Base-by-base conservation (phyloP, 2,113 vertebrate species). In the Aepyceros melampus region DNA sequence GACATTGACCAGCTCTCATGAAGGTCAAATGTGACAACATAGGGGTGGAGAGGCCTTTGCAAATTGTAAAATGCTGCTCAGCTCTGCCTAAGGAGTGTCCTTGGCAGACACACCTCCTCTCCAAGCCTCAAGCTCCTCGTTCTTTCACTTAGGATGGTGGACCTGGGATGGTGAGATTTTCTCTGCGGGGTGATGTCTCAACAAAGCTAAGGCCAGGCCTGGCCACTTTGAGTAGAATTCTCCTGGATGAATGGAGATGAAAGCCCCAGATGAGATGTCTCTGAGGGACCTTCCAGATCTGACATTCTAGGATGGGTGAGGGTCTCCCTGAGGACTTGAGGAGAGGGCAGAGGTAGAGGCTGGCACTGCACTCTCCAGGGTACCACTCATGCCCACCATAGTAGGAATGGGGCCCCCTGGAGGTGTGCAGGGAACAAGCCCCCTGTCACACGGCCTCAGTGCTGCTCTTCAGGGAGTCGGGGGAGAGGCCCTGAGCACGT, bases 21-120 rank as follows among this genome's bases (percentile, higher is more conserved):
- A 85, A 51, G 87, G 64, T 62, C 45, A 29, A 3, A 45, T 51
- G 45, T 40, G 51, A 33, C 87, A 49, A 40, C 1, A 1, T 2
- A 43, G n/a, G 81, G 45, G 45, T 11, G 31, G n/a, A 90, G 51
- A 53, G 53, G 45, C 29, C 16, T 90, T 62, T 78, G 53, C 21
- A n/a, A n/a, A 62, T 45, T 21, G 1, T 36, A 27, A 43, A 53
- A 19, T 0, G 9, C 21, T 0, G 0, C n/a, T 7, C 0, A 17
- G 76, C 21, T 71, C 91, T 76, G 83, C 40, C 51, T 27, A 31
- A 83, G 7, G 25, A 25, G 60, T 0, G 0, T 36, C 55, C 55
- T 29, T 55, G 55, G 82, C 27, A 3, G 10, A 14, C 15, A 0
- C 0, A 21, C 40, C 55, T 36, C 36, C 16, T 53, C 67, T 64